Conservation (phyloP, 2,797 vertebrate genomes). For the Austrolebias charrua region DNA sequence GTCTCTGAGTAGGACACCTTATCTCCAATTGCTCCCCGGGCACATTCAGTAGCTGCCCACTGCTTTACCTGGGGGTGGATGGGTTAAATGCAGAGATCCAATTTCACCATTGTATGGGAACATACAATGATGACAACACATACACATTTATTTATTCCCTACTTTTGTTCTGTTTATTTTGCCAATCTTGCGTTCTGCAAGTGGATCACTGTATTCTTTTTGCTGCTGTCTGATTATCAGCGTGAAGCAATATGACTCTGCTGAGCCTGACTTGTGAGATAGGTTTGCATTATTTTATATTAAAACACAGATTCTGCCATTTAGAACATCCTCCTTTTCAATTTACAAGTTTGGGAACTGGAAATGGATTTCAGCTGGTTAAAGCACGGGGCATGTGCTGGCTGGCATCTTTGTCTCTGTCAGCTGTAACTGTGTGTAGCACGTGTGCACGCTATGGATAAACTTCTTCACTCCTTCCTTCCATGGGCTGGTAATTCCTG, state of each 20-base stretch:
- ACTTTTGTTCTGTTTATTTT: slow-evolving; percentile 24
- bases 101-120: too few species aligned
- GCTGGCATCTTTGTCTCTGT: slow-evolving; percentile 25
- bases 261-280: slow-evolving; percentile 1
- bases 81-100: too few species aligned
- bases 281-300: not conserved
- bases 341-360: slow-evolving; percentile 2
- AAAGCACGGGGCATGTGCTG: slow-evolving; percentile 1
- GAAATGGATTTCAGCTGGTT: slow-evolving; percentile 2
- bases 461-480: slow-evolving; percentile 28
- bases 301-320: not conserved
- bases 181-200: slow-evolving; percentile 5
- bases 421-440: slow-evolving; percentile 21
- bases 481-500: slow-evolving; percentile 31
- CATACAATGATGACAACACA: too few species aligned
- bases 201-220: not conserved
- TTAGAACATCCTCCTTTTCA: not conserved
- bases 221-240: slow-evolving; percentile 8
- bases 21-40: too few species aligned
- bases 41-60: too few species aligned
- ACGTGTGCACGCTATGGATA: slow-evolving; percentile 14
- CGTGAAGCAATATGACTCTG: slow-evolving; percentile 8
- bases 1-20: too few species aligned
- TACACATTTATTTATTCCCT: slow-evolving; percentile 4
- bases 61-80: too few species aligned